A percentile compares a stretch with the other conserved stretches of the same genome.
Conservation (phyloP, 2,888 invertebrate genomes). For the Callimorpha dominula region DNA sequence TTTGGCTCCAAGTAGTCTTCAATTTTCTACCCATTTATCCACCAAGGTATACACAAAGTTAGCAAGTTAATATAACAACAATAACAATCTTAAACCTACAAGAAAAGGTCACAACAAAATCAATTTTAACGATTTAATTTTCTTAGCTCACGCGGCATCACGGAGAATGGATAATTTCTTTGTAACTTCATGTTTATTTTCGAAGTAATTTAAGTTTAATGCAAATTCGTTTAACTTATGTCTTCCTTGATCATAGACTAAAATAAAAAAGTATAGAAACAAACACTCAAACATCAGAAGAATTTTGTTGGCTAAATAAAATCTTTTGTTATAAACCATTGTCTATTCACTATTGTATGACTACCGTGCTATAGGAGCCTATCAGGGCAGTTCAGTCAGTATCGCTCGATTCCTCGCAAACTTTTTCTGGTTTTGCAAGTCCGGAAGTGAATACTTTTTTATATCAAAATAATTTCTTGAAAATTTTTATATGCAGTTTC, state of each 20-base stretch:
- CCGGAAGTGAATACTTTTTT: neutral
- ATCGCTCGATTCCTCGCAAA: neutral
- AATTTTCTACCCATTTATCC: neutral
- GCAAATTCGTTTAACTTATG: neutral
- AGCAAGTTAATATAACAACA: neutral
- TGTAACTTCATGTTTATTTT: neutral
- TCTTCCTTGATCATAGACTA: neutral
- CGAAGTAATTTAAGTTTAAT: neutral
- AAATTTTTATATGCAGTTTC: neutral
- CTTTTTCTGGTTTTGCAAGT: neutral
- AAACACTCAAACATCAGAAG: neutral
- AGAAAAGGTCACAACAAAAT: neutral
- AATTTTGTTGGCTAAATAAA: neutral
- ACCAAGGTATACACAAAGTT: neutral
- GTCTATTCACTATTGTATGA: neutral
- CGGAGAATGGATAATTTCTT: neutral
- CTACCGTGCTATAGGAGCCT: neutral
- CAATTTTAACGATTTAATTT: neutral
- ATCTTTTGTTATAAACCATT: neutral
- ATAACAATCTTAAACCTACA: neutral
- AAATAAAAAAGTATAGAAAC: neutral
- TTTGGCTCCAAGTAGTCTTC: neutral
- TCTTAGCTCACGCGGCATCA: neutral
- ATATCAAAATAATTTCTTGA: too few species aligned
- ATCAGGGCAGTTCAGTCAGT: neutral